Evolutionary conservation across 2,797 vertebrate species (phyloP).

Genomic region (Siniperca obscura): DNA sequence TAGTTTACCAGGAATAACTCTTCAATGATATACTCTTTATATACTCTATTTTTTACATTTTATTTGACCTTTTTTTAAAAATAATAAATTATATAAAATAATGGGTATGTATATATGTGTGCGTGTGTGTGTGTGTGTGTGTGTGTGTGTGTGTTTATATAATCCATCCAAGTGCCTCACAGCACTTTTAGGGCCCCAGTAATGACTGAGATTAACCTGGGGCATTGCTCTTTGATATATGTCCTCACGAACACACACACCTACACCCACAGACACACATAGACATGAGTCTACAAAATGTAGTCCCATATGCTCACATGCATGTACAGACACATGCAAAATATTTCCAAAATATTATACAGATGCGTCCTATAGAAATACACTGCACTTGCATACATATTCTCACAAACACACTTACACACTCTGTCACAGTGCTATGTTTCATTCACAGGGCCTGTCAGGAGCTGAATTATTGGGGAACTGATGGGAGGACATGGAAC

Average conservation of each 20-base stretch:
- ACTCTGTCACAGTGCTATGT: slow-evolving; percentile 25
- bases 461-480: slow-evolving; percentile 21
- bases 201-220: too few relatives aligned
- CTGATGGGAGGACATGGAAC: slow-evolving; percentile 50
- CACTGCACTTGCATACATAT: not conserved
- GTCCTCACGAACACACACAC: slow-evolving; percentile 3
- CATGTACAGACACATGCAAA: slow-evolving; percentile 34
- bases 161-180: too few relatives aligned
- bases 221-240: slow-evolving; percentile 38
- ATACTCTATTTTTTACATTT: too few relatives aligned
- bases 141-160: too few relatives aligned
- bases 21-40: too few relatives aligned
- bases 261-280: slow-evolving; percentile 1
- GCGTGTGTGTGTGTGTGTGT: too few relatives aligned
- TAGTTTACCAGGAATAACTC: too few relatives aligned
- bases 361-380: slow-evolving; percentile 21
- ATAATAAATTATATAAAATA: too few relatives aligned
- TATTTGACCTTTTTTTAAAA: too few relatives aligned
- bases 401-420: slow-evolving; percentile 9
- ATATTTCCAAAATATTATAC: slow-evolving; percentile 37
- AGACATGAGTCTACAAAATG: slow-evolving; percentile 1
- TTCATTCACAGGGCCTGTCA: slow-evolving; percentile 22
- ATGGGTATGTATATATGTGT: too few relatives aligned
- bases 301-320: slow-evolving; percentile 17
- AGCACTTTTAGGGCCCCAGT: too few relatives aligned